Evolutionary conservation across 2,888 invertebrate species (phyloP), one percentile per base, ranked within the genome.

Genomic region (Chymomyza amoena): DNA sequence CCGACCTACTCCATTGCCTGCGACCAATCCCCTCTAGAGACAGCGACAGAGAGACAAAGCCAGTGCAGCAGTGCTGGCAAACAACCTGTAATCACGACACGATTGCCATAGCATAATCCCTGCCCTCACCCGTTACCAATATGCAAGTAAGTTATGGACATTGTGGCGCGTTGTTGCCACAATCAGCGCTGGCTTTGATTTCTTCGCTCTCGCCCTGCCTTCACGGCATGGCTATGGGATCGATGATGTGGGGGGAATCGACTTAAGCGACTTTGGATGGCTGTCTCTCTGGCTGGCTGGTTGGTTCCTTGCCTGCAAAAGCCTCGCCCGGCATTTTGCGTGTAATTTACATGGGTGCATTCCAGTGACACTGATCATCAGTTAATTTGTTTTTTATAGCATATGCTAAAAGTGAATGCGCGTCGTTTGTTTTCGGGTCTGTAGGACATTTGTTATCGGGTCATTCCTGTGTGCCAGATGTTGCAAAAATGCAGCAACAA

Each of bases 341-440:
- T 72, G 68, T 78, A 78, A 86, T 90, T 90, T 89, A 90, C 89
- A 86, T 90, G 83, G 85, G 85, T 89, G 90, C 90, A 90, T 89
- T 90, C 90, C 90, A 89, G 89, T 90, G 89, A 85, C 89, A 89
- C 89, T 90, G 89, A 90, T 89, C 90, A 89, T 89, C 89, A 86
- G 89, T 89, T 90, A 86, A 89, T 89, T 89, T 90, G 89, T 87
- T 84, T 85, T 86, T 85, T 82, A 79, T 75, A 78, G 80, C 78
- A 77, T 74, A 80, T 76, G 79, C 75, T 76, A 87, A 89, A 89
- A 89, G 90, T 90, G 90, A 89, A 89, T 88, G 89, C 87, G 72
- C 87, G 79, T 81, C 78, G 73, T 87, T 86, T 89, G 89, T 87
- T 89, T 84, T 84, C 77, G 80, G 87, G 84, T 87, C 89, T 89